Evolutionary conservation across 92 coral and sea anemone genomes (phyloP).

Genomic region (Epizoanthus fatuus): DNA sequence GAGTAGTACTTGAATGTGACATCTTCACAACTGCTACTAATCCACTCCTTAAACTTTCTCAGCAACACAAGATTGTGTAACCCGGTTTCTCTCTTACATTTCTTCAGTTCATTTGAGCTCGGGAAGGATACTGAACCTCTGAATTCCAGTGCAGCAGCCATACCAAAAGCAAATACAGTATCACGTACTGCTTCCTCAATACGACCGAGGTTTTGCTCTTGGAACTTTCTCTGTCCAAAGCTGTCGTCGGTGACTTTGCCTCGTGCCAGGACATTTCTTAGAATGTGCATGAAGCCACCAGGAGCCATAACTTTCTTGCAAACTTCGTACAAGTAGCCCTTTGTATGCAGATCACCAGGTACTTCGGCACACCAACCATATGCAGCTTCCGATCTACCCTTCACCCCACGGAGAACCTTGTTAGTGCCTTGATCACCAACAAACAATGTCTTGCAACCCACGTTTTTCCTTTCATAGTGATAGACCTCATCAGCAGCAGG

Average conservation of each 20-base stretch:
- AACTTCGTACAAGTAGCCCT: slow-evolving; percentile 65
- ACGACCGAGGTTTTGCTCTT: too few relatives aligned
- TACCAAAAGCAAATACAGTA: too few relatives aligned
- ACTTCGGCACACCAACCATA: too few relatives aligned
- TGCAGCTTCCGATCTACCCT: slow-evolving; percentile 10
- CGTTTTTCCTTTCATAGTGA: slow-evolving; percentile 2
- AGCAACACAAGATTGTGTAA: too few relatives aligned
- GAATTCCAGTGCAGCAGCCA: too few relatives aligned
- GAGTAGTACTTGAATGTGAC: slow-evolving; percentile 45
- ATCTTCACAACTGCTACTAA: background rate
- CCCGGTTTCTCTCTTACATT: too few relatives aligned
- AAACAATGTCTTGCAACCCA: slow-evolving; percentile 55
- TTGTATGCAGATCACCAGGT: too few relatives aligned
- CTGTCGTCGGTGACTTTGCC: slow-evolving; percentile 49
- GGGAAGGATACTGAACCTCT: too few relatives aligned
- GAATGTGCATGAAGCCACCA: slow-evolving; percentile 47
- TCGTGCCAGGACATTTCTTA: slow-evolving; percentile 52
- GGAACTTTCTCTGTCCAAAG: too few relatives aligned
- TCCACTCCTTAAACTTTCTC: slow-evolving; percentile 57
- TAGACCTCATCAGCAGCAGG: background rate
- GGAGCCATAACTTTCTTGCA: slow-evolving; percentile 31
- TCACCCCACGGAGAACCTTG: slow-evolving; percentile 59
- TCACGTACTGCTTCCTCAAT: too few relatives aligned
- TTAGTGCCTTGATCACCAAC: slow-evolving; percentile 65
- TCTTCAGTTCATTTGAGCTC: too few relatives aligned